phyloP scores from a whole-genome alignment of 1,140 invertebrate genomes.

The Drosophila willistoni region DNA sequence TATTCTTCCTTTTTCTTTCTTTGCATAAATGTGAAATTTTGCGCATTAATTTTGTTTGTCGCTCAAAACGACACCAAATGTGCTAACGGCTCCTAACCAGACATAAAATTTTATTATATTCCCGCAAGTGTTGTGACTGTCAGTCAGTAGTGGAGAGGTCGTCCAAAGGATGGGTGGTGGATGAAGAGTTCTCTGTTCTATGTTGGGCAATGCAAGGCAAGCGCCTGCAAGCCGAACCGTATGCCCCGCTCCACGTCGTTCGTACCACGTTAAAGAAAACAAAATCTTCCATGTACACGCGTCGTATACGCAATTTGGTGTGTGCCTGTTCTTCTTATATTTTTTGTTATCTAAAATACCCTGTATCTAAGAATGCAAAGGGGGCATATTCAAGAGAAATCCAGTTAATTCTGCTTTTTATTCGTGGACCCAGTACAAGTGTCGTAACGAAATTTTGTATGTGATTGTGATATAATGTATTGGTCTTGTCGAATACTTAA shows the following conservation, averaged over 20 bases:
- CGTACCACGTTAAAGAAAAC: neutral
- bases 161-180: neutral
- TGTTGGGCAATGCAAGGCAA: neutral
- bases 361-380: neutral
- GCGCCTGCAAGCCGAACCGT: neutral
- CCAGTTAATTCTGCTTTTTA: no score
- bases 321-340: neutral
- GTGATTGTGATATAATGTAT: no score
- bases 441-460: slow-evolving; percentile 10
- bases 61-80: slow-evolving; percentile 29
- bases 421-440: neutral
- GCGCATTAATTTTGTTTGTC: slow-evolving; percentile 33
- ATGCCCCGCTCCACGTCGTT: neutral
- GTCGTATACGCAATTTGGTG: slow-evolving; percentile 29
- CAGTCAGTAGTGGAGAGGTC: neutral
- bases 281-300: slow-evolving; percentile 13
- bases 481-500: no score
- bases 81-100: slow-evolving; percentile 33
- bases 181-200: neutral
- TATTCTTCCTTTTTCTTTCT: neutral
- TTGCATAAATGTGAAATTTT: slow-evolving; percentile 35
- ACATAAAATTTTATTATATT: slow-evolving; percentile 37
- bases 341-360: neutral
- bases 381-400: neutral
- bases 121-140: slow-evolving; percentile 15